These are phyloP conservation scores for Seriola aureovittata DNA, from an alignment of 2,113 vertebrate species.

Conservation along the genomic window DNA sequence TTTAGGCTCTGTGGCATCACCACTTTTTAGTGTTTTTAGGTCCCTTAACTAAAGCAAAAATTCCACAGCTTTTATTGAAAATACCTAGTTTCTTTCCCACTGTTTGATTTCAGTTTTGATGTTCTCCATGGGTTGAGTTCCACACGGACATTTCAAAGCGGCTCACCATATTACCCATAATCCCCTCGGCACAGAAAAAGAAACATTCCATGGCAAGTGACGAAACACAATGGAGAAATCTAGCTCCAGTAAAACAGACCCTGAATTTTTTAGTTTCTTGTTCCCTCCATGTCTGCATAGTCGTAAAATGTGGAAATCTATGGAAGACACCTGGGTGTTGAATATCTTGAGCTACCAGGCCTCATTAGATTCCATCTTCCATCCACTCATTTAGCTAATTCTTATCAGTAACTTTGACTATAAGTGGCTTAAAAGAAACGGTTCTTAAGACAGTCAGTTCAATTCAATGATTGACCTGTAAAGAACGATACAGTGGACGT, in stretches of 20 bases:
- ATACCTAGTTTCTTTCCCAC: constrained; percentile 63
- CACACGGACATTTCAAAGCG: constrained; percentile 61
- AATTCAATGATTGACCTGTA: background rate
- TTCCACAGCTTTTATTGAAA: constrained; percentile 53
- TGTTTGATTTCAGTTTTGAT: constrained; percentile 71
- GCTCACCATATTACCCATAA: constrained; percentile 75
- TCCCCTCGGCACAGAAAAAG: constrained; percentile 56
- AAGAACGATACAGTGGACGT: background rate
- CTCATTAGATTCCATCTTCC: background rate
- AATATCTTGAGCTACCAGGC: background rate
- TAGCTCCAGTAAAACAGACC: constrained; percentile 61
- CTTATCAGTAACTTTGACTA: background rate
- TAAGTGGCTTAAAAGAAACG: background rate
- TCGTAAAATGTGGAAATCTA: constrained; percentile 6
- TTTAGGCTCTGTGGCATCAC: constrained; percentile 14
- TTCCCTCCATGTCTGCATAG: background rate
- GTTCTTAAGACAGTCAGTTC: background rate
- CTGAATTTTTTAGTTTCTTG: constrained; percentile 38
- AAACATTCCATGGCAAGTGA: constrained; percentile 57
- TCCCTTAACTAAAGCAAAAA: constrained; percentile 41
- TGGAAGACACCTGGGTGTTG: constrained; percentile 45
- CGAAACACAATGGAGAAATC: constrained; percentile 53
- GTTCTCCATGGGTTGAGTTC: constrained; percentile 52
- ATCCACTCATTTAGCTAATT: background rate
- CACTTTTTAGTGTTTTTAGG: constrained; percentile 50